Evolutionary conservation across 2,888 invertebrate genomes (phyloP).

Genomic region (Autographa pulchrina): DNA sequence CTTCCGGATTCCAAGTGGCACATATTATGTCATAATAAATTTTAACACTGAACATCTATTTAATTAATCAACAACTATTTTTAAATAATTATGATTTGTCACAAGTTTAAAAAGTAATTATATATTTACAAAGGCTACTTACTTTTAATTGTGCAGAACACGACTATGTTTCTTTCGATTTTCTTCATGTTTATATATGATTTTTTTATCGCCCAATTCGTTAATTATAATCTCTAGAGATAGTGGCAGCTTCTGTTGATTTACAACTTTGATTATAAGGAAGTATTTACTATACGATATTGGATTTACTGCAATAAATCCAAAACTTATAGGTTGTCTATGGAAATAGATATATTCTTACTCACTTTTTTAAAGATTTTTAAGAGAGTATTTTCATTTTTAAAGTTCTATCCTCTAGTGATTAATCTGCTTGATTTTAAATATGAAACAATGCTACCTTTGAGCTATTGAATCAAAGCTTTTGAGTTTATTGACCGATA

Average conservation of each 20-base stretch:
- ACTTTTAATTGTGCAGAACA: conserved; percentile 4
- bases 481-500: too few species aligned
- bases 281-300: neutral
- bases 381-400: too few species aligned
- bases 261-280: conserved; percentile 1
- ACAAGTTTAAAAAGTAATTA: neutral
- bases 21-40: neutral
- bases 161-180: neutral
- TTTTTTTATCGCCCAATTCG: neutral
- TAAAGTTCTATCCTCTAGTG: too few species aligned
- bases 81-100: neutral
- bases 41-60: neutral
- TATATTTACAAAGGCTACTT: neutral
- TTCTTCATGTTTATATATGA: neutral
- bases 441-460: too few species aligned
- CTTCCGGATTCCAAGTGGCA: neutral
- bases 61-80: neutral
- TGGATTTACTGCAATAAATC: neutral
- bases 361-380: too few species aligned
- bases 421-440: too few species aligned
- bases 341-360: too few species aligned
- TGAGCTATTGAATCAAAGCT: too few species aligned
- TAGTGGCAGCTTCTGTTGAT: neutral
- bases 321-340: neutral
- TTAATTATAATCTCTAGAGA: neutral